Evolutionary conservation across 2,888 invertebrate species (phyloP), one percentile per base, ranked within the genome.

Genomic region (Amphipoea oculea): DNA sequence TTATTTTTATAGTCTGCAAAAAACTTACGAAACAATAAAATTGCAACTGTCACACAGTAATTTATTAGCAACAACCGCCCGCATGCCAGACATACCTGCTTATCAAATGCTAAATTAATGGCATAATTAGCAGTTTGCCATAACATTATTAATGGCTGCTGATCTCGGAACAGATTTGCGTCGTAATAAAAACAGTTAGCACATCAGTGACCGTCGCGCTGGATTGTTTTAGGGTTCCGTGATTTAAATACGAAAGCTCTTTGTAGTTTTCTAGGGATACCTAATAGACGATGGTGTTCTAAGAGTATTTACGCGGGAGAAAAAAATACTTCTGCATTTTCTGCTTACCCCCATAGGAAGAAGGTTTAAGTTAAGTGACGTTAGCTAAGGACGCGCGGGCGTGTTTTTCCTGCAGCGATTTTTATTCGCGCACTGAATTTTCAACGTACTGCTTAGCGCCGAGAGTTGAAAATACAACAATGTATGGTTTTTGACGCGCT

Each of bases 151-250:
- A 71, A 73, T 75, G 65, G 5, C 86, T 76, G 20, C 75, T 63
- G 80, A 78, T 79, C 79, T 74, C 54, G 5, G 40, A 80, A 84
- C 40, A 57, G 84, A 85, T 87, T 63, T 66, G 42, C 68, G 69
- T 84, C 76, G 77, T 67, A 77, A 87, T 73, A 85, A 85, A 85
- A 85, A 86, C 88, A 83, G 83, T 86, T 86, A 79, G 78, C 79
- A 67, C 79, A 42, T 76, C 73, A 60, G 76, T 76, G 79, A 68
- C 23, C 84, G 72, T 71, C n/a, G 68, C 68, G 71, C 57, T 85
- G 66, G 4, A 2, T 60, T 57, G 23, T 71, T 12, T 60, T 84
- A 71, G 67, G 70, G 74, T 7, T 79, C 76, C 79, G 1, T 66
- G 2, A 5, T 14, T 7, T 0, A 5, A 36, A 57, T 20, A 45